A percentile compares a stretch with the other conserved stretches of the same genome.
These are phyloP conservation scores for Pollimyrus isidori DNA, from an alignment of 2,113 vertebrate genomes.

Conservation along the genomic window DNA sequence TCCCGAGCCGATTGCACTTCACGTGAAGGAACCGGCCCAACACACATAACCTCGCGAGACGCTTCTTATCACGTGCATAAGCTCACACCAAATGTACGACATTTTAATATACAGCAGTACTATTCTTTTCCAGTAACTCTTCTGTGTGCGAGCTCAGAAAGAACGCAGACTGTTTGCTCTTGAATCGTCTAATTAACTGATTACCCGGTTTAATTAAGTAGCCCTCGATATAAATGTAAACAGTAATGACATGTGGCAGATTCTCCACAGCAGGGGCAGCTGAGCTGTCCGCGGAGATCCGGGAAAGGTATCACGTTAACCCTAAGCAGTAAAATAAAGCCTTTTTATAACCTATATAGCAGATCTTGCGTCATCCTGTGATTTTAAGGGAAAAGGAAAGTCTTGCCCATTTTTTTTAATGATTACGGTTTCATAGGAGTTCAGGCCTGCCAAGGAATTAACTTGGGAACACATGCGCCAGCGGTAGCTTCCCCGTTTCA, in stretches of 20 bases:
- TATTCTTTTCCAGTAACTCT: too few species aligned
- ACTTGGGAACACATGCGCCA: conserved; percentile 53
- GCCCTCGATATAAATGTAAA: conserved; percentile 40
- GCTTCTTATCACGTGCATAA: neutral
- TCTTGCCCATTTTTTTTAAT: conserved; percentile 53
- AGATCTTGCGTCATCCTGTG: conserved; percentile 58
- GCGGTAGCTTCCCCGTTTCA: conserved; percentile 63
- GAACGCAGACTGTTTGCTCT: neutral
- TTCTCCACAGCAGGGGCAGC: conserved; percentile 28
- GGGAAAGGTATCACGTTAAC: conserved; percentile 60
- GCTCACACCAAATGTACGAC: neutral
- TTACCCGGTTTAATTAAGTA: conserved; percentile 39
- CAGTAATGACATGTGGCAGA: conserved; percentile 40
- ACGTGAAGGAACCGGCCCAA: neutral
- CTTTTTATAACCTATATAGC: conserved; percentile 50
- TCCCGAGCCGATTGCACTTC: neutral
- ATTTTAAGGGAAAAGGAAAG: conserved; percentile 51
- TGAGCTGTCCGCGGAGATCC: conserved; percentile 44
- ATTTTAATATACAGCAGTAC: neutral
- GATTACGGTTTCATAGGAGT: conserved; percentile 51
- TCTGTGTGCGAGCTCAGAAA: neutral
- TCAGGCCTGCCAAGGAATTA: conserved; percentile 56
- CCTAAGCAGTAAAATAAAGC: conserved; percentile 44
- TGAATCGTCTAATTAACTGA: conserved; percentile 3
- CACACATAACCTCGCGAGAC: neutral